Evolutionary conservation across 2,888 invertebrate genomes (phyloP), one percentile per base, ranked within the genome.

Genomic region (Chorisops tibialis): DNA sequence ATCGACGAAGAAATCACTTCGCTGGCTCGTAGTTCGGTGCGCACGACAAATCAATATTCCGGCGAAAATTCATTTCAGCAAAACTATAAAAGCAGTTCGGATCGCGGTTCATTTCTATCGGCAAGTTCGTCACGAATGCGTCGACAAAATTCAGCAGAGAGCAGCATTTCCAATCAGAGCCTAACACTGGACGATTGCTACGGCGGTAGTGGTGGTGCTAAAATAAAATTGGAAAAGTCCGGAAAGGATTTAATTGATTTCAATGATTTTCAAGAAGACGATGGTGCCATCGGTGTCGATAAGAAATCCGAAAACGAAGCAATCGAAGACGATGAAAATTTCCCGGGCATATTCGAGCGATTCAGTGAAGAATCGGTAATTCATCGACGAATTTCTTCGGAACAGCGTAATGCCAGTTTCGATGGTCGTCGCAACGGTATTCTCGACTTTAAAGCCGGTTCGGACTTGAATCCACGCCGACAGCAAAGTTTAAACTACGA

Each of bases 391-490:
- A 71, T 73, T 12, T 74, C 75, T 5, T 72, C 71, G 6, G 75
- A 76, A 41, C 75, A 77, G 64, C 72, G 78, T 47, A 72, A 73
- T 39, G 73, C 74, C 1, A 71, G 69, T 16, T 71, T 74, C 19
- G 79, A 79, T 70, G 79, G 79, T 0, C 68, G 79, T 1, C 72
- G 79, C n/a, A 78, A 79, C 66, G 79, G 79, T 21, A 79, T 79
- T 2, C 67, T 75, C 65, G 66, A 67, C 7, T 66, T 65, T 49
- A 65, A 52, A 45, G 19, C 62, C 4, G 30, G 30, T 11, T 18
- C 37, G 5, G 59, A 38, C 11, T 18, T 12, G 11, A 48, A 39
- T 49, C 67, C 3, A 35, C 71, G 76, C 1, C 73, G 75, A 5
- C 76, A 76, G 62, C 78, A 76, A 67, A 77, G 75, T 52, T 63